Evolutionary conservation across 2,113 vertebrate species (phyloP).

Genomic region (Apeltes quadracus): DNA sequence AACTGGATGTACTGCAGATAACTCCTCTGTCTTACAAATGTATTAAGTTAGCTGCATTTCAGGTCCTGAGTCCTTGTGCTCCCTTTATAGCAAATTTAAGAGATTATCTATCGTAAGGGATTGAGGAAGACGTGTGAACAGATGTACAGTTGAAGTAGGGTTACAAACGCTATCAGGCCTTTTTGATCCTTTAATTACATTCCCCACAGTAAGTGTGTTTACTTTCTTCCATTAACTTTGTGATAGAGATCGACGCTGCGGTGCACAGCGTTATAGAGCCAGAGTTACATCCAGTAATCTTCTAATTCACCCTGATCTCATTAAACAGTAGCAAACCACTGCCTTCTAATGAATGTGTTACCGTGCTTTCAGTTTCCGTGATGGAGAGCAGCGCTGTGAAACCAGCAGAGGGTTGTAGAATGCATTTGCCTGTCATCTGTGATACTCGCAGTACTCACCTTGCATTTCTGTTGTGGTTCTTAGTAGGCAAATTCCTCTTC

Average conservation of each 20-base stretch:
- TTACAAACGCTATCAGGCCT: not conserved
- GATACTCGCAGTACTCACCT: too few species aligned
- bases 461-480: not conserved
- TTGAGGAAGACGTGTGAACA: not conserved
- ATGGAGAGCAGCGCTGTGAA: not conserved
- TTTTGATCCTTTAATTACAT: not conserved
- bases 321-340: not conserved
- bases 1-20: not conserved
- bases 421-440: not conserved
- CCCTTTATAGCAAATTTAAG: not conserved
- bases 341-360: not conserved
- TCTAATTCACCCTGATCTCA: not conserved
- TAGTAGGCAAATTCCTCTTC: not conserved
- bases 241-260: not conserved
- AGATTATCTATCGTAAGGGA: not conserved
- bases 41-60: not conserved
- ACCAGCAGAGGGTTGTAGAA: not conserved
- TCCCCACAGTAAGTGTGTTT: not conserved
- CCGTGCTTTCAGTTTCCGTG: not conserved
- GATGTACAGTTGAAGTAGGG: not conserved
- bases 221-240: not conserved
- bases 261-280: not conserved
- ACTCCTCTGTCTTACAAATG: not conserved
- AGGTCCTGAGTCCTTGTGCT: not conserved
- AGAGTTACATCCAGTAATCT: not conserved